Evolutionary conservation across 2,113 vertebrate species (phyloP).

Genomic region (Solea senegalensis): DNA sequence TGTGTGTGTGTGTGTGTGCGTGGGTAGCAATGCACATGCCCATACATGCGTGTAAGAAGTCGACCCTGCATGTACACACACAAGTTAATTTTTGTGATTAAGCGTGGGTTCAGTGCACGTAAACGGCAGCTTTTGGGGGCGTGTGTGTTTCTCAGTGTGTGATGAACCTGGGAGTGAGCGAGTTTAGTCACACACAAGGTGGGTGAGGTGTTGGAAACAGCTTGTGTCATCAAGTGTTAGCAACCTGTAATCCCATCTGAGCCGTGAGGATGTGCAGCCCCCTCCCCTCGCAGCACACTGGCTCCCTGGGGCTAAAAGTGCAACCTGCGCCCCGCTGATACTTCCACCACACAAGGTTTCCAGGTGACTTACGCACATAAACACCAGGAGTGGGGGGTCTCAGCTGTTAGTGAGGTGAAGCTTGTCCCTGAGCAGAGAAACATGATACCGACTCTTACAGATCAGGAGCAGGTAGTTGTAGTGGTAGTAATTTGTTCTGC

Average conservation of each 20-base stretch:
- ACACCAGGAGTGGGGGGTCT: constrained; percentile 50
- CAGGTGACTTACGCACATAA: constrained; percentile 73
- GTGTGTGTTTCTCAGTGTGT: constrained; percentile 18
- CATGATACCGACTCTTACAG: constrained; percentile 24
- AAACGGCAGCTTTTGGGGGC: constrained; percentile 11
- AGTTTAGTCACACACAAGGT: constrained; percentile 56
- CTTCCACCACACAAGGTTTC: constrained; percentile 52
- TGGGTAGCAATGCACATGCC: background rate
- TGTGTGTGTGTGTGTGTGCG: background rate
- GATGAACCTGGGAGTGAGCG: constrained; percentile 37
- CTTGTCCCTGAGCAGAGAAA: constrained; percentile 40
- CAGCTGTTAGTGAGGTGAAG: constrained; percentile 62
- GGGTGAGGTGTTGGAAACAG: constrained; percentile 68
- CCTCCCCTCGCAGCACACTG: background rate
- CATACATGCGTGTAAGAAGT: background rate
- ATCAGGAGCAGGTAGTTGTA: constrained; percentile 46
- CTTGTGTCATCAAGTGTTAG: constrained; percentile 74
- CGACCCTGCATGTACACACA: constrained; percentile 4
- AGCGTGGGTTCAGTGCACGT: constrained; percentile 11
- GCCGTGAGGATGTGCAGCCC: constrained; percentile 41
- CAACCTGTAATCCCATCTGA: constrained; percentile 79
- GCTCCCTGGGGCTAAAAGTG: constrained; percentile 53
- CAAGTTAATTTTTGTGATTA: constrained; percentile 43
- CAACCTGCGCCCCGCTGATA: constrained; percentile 70
- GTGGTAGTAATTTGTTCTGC: constrained; percentile 33